Percentiles rank a stretch among this genome's conserved stretches.
Evolutionary conservation across 2,797 vertebrate species (phyloP).

Genomic region (Stomatorhinus walkeri): DNA sequence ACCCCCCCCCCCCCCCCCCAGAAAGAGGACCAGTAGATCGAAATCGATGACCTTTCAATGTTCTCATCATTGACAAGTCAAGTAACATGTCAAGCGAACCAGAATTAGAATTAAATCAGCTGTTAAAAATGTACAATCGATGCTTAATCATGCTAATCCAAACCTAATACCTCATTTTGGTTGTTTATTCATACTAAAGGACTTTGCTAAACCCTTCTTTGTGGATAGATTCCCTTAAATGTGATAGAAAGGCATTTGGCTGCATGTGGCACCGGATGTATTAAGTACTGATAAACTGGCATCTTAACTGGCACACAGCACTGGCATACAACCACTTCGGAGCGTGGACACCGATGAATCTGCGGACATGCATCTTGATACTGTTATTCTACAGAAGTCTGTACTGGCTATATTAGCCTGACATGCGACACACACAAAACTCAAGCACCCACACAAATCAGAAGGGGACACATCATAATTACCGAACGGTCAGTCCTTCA

Average conservation of each 20-base stretch:
- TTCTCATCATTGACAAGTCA: not conserved
- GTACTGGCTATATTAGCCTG: not conserved
- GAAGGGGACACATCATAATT: not conserved
- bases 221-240: not conserved
- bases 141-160: not conserved
- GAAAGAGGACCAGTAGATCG: slow-evolving; percentile 38
- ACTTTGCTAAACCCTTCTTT: not conserved
- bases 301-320: not conserved
- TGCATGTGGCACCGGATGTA: not conserved
- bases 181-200: not conserved
- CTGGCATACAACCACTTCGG: not conserved
- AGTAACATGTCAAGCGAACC: not conserved
- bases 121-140: not conserved
- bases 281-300: not conserved
- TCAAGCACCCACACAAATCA: not conserved
- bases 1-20: too few relatives aligned
- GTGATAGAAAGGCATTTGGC: not conserved
- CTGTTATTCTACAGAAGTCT: too few relatives aligned
- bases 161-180: not conserved
- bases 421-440: not conserved
- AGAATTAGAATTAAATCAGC: not conserved
- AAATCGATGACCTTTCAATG: slow-evolving; percentile 35
- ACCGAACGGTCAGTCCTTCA: not conserved
- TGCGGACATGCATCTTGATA: not conserved
- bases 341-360: not conserved